These are phyloP conservation scores for Marmota monax DNA, from an alignment of 2,113 vertebrate genomes.

Conservation along the genomic window DNA sequence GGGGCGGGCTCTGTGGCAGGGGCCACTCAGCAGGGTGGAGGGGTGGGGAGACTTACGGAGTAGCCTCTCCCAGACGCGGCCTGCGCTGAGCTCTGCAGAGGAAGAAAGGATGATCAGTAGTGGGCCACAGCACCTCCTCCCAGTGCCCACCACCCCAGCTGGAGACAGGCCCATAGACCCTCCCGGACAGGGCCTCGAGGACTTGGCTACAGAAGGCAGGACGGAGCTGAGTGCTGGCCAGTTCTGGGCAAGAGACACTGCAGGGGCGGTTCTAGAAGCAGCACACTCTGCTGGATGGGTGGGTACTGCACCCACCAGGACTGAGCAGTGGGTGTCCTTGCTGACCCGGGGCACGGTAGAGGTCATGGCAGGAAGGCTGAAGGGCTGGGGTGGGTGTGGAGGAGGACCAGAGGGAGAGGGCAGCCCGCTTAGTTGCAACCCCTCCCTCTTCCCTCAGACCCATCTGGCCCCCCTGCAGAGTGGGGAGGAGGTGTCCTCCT, in stretches of 20 bases:
- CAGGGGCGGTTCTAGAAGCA: background rate
- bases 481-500: too few species aligned
- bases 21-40: background rate
- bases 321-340: background rate
- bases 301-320: background rate
- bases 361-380: background rate
- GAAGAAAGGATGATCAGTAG: slow-evolving; percentile 49
- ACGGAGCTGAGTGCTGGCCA: background rate
- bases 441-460: too few species aligned
- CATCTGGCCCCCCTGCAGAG: background rate
- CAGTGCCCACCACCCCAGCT: background rate
- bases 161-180: background rate
- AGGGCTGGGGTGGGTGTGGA: background rate
- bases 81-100: slow-evolving; percentile 84
- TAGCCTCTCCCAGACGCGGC: slow-evolving; percentile 85
- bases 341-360: background rate
- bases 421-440: too few species aligned
- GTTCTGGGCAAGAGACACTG: background rate
- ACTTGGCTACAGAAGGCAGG: background rate
- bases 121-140: background rate
- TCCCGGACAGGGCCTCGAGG: background rate
- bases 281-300: too few species aligned
- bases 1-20: background rate
- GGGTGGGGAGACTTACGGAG: slow-evolving; percentile 70
- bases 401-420: too few species aligned